Evolutionary conservation across 1,140 invertebrate genomes (phyloP), one percentile per base, ranked within the genome.

Genomic region (Batillaria attramentaria): DNA sequence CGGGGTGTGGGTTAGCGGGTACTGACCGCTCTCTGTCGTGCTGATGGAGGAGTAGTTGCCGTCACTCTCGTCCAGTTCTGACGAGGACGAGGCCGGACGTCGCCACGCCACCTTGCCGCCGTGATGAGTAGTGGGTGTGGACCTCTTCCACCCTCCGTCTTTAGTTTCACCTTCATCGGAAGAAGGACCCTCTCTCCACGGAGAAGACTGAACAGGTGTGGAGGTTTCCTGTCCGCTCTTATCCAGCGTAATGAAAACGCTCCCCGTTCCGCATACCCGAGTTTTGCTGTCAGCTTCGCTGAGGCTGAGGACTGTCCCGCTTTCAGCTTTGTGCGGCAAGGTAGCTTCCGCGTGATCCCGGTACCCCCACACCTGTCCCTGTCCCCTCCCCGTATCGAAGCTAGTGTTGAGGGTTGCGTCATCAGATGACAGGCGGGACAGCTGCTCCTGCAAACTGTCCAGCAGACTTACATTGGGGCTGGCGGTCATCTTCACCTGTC

Each of bases 1-100:
- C 35, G 31, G 77, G 20, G 66, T 69, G 13, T 79, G 69, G 54
- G 43, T 74, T 5, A 39, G 65, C 35, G 10, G 33, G 39, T 28
- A 31, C 28, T 60, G 72, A 42, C 37, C 35, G 60, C 78, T 79
- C 0, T 79, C 78, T 2, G 60, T 24, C 20, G 70, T 74, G 33
- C 72, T 79, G 28, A 74, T 39, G 37, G 78, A 74, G 31, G 78
- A 74, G 46, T 79, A 74, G 42, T 79, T 79, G 46, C 72, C 78
- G 31, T 79, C 72, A 24, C 78, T 79, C 8, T 74, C 72, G 1
- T 74, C 78, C 31, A 74, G 42, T 57, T 74, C 72, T 3, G 78
- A 79, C 8, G 78, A 79, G 24, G 68, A 66, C 2, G 70, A 79
- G 2, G 31, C 20, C 18, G 39, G 33, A 8, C 31, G 42, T 18